Conservation (phyloP, 2,888 invertebrate genomes). For the Phlogophora meticulosa region DNA sequence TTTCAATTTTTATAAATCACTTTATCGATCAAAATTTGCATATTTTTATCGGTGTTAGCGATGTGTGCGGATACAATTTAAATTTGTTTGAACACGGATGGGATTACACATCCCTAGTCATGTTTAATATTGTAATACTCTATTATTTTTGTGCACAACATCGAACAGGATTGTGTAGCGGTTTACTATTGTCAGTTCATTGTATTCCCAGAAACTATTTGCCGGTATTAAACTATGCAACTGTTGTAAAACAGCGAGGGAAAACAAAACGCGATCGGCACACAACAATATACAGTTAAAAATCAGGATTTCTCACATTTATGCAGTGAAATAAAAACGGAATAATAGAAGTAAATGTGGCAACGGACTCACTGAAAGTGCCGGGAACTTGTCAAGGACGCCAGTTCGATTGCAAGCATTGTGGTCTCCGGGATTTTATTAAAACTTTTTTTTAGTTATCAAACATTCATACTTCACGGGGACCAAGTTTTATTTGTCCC, state of each 20-base stretch:
- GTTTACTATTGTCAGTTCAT: conserved; percentile 17
- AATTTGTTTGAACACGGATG: conserved; percentile 45
- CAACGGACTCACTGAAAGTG: conserved; percentile 46
- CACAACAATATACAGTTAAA: conserved; percentile 35
- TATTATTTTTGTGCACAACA: conserved; percentile 12
- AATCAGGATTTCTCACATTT: conserved; percentile 34
- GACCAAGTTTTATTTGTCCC: conserved; percentile 63
- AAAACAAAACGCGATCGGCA: conserved; percentile 1
- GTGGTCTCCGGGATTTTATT: conserved; percentile 59
- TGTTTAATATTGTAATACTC: conserved; percentile 39
- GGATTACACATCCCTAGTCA: conserved; percentile 47
- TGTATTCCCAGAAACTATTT: conserved; percentile 32
- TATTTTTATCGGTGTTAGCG: conserved; percentile 51
- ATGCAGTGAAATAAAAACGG: conserved; percentile 32
- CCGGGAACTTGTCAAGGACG: conserved; percentile 40
- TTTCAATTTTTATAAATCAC: conserved; percentile 62
- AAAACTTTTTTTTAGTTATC: conserved; percentile 65
- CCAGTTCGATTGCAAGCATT: conserved; percentile 60
- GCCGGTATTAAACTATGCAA: conserved; percentile 36
- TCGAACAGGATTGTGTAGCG: not conserved
- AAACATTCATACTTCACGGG: conserved; percentile 61
- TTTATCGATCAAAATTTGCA: conserved; percentile 62
- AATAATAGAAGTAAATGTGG: conserved; percentile 52
- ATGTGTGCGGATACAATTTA: conserved; percentile 50
- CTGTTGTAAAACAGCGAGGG: conserved; percentile 22